Conservation (phyloP, 2,113 vertebrate genomes). For the Channa argus region DNA sequence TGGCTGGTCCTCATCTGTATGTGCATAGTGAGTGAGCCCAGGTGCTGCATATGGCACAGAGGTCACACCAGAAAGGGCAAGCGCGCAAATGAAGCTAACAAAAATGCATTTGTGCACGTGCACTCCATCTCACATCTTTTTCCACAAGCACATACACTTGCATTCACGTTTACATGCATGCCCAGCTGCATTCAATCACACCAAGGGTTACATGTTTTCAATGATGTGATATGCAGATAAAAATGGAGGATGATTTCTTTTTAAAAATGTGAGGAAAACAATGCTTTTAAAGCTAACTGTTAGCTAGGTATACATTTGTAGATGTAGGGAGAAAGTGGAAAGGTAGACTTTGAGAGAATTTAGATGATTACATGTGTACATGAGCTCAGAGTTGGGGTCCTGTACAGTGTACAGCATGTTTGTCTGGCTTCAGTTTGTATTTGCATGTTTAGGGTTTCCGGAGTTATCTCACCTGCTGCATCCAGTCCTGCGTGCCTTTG, state of each 20-base stretch:
- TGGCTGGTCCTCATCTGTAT: constrained; percentile 81
- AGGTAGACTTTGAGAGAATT: constrained; percentile 19
- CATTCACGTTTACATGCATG: constrained; percentile 24
- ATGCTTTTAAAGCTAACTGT: constrained; percentile 45
- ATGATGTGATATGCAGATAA: constrained; percentile 64
- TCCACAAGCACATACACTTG: constrained; percentile 39
- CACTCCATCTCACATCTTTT: constrained; percentile 56
- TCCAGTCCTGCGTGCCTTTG: constrained; percentile 95
- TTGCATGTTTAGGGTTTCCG: constrained; percentile 1
- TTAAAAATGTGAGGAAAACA: constrained; percentile 14
- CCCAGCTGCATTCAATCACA: constrained; percentile 20
- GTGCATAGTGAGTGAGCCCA: constrained; percentile 86
- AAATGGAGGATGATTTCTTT: neutral
- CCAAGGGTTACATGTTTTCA: constrained; percentile 66
- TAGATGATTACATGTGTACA: constrained; percentile 30
- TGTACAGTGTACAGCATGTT: constrained; percentile 22
- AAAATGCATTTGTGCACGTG: constrained; percentile 64
- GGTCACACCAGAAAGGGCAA: constrained; percentile 84
- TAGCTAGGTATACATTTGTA: constrained; percentile 44
- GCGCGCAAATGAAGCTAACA: constrained; percentile 80
- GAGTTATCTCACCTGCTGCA: constrained; percentile 90
- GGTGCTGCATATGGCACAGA: constrained; percentile 81
- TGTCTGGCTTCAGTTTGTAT: constrained; percentile 16
- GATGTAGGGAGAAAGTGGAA: constrained; percentile 38
- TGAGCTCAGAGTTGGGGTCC: constrained; percentile 15